Evolutionary conservation across 2,113 vertebrate species (phyloP).

Genomic region (Vulpes lagopus): DNA sequence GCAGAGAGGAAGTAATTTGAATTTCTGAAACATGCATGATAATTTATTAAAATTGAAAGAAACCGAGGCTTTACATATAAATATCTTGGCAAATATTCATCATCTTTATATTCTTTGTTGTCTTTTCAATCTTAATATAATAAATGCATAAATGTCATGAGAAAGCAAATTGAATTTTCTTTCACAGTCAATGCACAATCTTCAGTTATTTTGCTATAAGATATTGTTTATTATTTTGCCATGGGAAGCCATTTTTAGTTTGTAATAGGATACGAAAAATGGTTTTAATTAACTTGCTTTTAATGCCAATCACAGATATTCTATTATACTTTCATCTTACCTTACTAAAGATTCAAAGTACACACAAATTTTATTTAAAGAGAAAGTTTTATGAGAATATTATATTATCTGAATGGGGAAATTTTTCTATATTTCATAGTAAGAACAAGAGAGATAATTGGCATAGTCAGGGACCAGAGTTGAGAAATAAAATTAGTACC

Average conservation of each 20-base stretch:
- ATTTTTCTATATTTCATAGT: neutral
- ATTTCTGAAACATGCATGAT: neutral
- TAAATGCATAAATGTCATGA: neutral
- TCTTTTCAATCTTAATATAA: neutral
- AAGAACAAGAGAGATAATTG: neutral
- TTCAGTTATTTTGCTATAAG: neutral
- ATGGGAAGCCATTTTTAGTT: neutral
- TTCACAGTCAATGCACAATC: neutral
- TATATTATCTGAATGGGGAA: neutral
- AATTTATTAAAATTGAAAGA: constrained; percentile 2
- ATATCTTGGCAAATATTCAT: neutral
- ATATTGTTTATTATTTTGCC: neutral
- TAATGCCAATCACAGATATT: neutral
- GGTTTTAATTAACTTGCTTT: neutral
- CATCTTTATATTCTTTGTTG: neutral
- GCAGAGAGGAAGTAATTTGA: neutral
- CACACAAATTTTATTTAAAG: neutral
- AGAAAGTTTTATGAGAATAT: neutral
- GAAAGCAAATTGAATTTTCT: neutral
- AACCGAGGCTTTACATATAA: neutral
- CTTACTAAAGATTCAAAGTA: neutral
- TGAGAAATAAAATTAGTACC: neutral
- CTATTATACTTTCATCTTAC: neutral
- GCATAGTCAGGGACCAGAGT: neutral
- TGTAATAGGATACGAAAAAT: neutral